Conservation (phyloP, 2,113 vertebrate species). For the Onychostoma macrolepis region DNA sequence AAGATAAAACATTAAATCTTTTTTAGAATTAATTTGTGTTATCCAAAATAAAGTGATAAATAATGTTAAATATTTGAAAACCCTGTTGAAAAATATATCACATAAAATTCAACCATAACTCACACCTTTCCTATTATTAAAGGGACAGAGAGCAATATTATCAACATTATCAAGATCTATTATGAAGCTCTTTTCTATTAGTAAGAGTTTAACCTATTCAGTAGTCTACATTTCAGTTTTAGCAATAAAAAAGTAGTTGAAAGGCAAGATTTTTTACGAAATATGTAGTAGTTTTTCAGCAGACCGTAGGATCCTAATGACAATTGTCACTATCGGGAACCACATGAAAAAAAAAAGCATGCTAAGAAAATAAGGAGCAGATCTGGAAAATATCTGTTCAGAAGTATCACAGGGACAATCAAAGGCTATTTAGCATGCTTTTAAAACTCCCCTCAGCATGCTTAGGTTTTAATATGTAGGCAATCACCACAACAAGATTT, state of each 20-base stretch:
- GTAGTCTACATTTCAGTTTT: background rate
- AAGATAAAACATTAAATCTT: background rate
- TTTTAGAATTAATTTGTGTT: background rate
- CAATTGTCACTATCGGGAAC: constrained; percentile 3
- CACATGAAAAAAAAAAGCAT: constrained; percentile 33
- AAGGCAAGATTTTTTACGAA: background rate
- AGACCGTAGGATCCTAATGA: background rate
- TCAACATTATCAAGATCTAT: background rate
- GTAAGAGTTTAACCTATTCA: background rate
- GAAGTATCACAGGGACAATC: constrained; percentile 41
- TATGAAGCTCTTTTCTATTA: background rate
- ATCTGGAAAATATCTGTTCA: constrained; percentile 73
- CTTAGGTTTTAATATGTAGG: constrained; percentile 77
- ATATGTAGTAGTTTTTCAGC: constrained; percentile 22
- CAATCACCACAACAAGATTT: constrained; percentile 81
- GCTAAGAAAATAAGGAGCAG: constrained; percentile 61
- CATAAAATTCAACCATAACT: background rate
- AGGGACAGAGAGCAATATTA: background rate
- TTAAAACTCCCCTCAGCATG: constrained; percentile 64
- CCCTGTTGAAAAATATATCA: background rate
- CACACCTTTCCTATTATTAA: background rate
- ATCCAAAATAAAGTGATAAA: background rate
- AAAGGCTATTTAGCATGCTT: constrained; percentile 60
- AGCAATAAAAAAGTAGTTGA: background rate
- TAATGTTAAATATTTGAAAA: background rate